phyloP scores from a whole-genome alignment of 2,113 vertebrate genomes.

The Plecotus auritus region DNA sequence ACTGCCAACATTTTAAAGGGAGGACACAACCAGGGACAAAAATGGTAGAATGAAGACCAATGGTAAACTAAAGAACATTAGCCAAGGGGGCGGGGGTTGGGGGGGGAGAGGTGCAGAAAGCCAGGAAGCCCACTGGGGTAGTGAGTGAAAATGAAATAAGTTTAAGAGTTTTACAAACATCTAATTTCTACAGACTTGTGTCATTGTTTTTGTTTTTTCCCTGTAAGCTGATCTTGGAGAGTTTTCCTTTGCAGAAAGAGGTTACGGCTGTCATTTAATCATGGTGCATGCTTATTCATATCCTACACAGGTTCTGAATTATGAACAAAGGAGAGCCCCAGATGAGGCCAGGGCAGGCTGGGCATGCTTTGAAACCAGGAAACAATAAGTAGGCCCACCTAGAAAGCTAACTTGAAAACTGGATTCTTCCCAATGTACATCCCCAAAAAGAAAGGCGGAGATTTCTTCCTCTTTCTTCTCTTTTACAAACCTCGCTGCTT shows the following conservation, averaged over 20 bases:
- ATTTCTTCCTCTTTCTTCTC: not conserved
- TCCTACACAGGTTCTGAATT: not conserved
- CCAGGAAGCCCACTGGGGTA: not conserved
- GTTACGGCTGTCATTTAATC: not conserved
- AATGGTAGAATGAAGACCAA: slow-evolving; percentile 72
- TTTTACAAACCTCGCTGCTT: not conserved
- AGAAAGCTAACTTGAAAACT: slow-evolving; percentile 1
- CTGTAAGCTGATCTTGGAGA: not conserved
- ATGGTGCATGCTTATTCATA: not conserved
- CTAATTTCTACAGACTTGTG: slow-evolving; percentile 23
- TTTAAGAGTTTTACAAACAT: not conserved
- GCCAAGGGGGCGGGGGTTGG: not conserved
- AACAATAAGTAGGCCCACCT: not conserved
- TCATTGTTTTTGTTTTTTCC: slow-evolving; percentile 26
- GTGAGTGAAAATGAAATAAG: slow-evolving; percentile 44
- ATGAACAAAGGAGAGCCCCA: not conserved
- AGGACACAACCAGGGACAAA: slow-evolving; percentile 69
- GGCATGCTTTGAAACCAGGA: not conserved
- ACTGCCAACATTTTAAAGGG: slow-evolving; percentile 73
- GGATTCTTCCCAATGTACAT: not conserved
- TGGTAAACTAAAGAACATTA: slow-evolving; percentile 69
- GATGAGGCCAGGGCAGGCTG: not conserved
- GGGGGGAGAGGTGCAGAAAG: not conserved
- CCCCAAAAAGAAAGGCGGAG: not conserved
- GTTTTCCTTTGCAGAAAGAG: not conserved